A percentile compares a stretch with the other conserved stretches of the same genome.
Evolutionary conservation across 2,113 vertebrate genomes (phyloP).

Genomic region (Malurus alboscapulatus): DNA sequence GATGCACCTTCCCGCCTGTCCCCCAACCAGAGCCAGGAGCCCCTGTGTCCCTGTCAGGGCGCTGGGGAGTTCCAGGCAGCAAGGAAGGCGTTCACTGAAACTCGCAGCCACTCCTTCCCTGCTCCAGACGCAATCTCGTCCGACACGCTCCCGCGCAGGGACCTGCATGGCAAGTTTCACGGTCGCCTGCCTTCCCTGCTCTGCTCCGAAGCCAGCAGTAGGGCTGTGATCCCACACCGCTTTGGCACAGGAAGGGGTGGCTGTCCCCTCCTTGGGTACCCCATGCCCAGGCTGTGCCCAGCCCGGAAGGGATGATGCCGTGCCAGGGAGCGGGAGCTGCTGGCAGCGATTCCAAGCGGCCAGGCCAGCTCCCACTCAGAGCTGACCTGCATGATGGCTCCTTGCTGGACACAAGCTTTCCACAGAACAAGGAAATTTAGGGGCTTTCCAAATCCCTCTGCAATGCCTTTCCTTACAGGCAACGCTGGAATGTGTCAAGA

Average conservation of each 20-base stretch:
- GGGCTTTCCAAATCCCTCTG: constrained; percentile 21
- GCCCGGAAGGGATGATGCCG: neutral
- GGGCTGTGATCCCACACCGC: neutral
- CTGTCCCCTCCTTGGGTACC: neutral
- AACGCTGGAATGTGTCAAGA: neutral
- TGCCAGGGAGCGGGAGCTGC: neutral
- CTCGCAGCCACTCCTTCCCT: constrained; percentile 49
- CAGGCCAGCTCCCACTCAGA: neutral
- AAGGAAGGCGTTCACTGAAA: constrained; percentile 49
- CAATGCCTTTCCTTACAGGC: neutral
- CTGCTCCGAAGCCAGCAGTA: neutral
- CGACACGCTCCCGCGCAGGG: constrained; percentile 15
- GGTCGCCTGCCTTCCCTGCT: neutral
- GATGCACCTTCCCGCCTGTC: neutral
- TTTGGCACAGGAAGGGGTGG: neutral
- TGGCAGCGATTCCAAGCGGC: rapidly evolving
- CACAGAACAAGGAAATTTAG: constrained; percentile 8
- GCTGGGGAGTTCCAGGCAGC: neutral
- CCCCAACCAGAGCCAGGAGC: rapidly evolving
- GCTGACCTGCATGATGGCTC: neutral
- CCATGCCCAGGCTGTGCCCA: neutral
- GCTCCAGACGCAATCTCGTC: constrained; percentile 37
- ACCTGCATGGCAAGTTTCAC: constrained; percentile 50
- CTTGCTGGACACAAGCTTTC: neutral
- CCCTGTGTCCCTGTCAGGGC: rapidly evolving